These are phyloP conservation scores for Salticus scenicus DNA, from an alignment of 2,888 invertebrate species.

Conservation along the genomic window DNA sequence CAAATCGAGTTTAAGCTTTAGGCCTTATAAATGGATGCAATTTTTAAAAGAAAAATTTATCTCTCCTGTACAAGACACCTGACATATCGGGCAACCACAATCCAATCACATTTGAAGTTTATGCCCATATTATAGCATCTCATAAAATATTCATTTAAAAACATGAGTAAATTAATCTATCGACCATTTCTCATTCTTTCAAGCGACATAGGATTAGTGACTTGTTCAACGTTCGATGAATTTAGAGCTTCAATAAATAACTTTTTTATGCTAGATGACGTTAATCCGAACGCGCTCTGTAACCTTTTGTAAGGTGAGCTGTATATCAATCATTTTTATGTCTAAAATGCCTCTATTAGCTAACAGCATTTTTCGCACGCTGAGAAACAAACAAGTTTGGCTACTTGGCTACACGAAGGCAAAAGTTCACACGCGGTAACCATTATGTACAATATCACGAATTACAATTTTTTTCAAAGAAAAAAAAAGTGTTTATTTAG, in stretches of 20 bases:
- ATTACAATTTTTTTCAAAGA: neutral
- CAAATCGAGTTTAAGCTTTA: no score
- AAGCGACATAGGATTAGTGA: no score
- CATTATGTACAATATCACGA: neutral
- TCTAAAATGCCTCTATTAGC: neutral
- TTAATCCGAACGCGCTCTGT: neutral
- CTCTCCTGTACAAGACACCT: no score
- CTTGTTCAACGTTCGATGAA: no score
- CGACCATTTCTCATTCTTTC: no score
- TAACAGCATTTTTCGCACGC: neutral
- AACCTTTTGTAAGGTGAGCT: neutral
- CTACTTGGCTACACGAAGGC: neutral
- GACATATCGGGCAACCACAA: no score
- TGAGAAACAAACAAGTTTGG: neutral
- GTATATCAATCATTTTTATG: neutral
- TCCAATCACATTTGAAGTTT: no score
- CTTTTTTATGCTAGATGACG: neutral
- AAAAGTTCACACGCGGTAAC: neutral
- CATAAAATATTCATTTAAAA: no score
- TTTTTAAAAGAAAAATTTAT: no score
- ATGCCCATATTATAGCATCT: no score
- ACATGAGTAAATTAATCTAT: no score
- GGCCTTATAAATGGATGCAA: no score
- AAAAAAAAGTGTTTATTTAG: neutral
- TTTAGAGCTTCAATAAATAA: constrained; percentile 1